phyloP scores from a whole-genome alignment of 2,113 vertebrate species.

The Cebidichthys violaceus region DNA sequence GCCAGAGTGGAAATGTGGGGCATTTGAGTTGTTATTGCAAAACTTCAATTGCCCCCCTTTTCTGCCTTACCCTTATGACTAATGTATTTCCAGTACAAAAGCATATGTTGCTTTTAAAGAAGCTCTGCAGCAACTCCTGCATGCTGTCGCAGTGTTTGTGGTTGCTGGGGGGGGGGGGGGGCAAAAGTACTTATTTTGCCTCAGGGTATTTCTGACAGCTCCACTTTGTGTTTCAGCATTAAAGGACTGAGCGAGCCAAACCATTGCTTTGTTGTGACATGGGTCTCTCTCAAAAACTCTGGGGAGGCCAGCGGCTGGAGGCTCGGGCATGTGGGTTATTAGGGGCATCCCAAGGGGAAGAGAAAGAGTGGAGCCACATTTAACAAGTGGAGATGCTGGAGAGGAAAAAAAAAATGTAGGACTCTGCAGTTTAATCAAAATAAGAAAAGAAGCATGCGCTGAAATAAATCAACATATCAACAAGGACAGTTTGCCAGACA shows the following conservation, averaged over 20 bases:
- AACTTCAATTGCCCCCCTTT: constrained; percentile 54
- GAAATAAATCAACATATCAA: constrained; percentile 4
- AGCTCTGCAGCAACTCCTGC: constrained; percentile 39
- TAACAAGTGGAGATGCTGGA: neutral
- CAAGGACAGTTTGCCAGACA: neutral
- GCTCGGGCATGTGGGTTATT: neutral
- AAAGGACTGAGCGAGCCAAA: constrained; percentile 18
- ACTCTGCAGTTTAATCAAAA: constrained; percentile 2
- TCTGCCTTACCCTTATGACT: constrained; percentile 48
- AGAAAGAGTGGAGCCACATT: constrained; percentile 1
- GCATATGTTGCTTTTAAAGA: constrained; percentile 60
- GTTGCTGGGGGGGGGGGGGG: constrained; percentile 5
- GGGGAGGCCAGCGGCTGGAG: neutral
- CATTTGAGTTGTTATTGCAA: constrained; percentile 66
- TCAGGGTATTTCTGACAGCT: constrained; percentile 31
- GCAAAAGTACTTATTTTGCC: constrained; percentile 26
- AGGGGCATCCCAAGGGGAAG: neutral
- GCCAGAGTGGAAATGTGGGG: constrained; percentile 69
- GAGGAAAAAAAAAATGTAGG: constrained; percentile 5
- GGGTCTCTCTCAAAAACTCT: constrained; percentile 9
- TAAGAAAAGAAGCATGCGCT: neutral
- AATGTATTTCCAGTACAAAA: constrained; percentile 61
- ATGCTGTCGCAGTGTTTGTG: constrained; percentile 35
- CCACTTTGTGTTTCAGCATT: constrained; percentile 34
- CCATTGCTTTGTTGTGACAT: constrained; percentile 36